A percentile compares a stretch with the other conserved stretches of the same genome.
Evolutionary conservation across 2,797 vertebrate species (phyloP).

Genomic region (Danio jaintianensis): DNA sequence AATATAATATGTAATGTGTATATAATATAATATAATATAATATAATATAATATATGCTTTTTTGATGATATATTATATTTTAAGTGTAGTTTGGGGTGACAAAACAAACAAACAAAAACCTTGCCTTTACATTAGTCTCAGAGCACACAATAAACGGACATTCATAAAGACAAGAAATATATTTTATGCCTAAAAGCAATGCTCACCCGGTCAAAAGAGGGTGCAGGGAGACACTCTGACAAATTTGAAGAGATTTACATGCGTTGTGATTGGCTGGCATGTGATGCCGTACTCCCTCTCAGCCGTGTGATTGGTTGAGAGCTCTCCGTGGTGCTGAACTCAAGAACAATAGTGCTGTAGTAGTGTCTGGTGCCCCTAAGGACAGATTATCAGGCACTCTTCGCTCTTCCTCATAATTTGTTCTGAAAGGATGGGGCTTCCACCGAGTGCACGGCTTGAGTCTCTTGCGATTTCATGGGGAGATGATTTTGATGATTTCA

Average conservation of each 20-base stretch:
- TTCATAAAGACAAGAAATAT: not conserved
- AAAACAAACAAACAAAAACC: not conserved
- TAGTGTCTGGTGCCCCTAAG: slow-evolving; percentile 49
- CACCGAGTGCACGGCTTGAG: slow-evolving; percentile 25
- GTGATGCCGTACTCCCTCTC: not conserved
- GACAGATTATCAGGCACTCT: slow-evolving; percentile 45
- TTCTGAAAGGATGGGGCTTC: slow-evolving; percentile 49
- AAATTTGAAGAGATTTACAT: not conserved
- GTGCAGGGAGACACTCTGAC: not conserved
- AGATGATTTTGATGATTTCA: slow-evolving; percentile 52
- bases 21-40: too few species aligned
- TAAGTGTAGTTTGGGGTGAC: too few species aligned
- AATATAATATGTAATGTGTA: too few species aligned
- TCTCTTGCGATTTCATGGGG: slow-evolving; percentile 46
- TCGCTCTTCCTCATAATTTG: slow-evolving; percentile 49
- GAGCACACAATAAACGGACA: not conserved
- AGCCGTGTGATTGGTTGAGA: slow-evolving; percentile 1
- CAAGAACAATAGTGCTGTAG: slow-evolving; percentile 19
- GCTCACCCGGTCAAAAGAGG: not conserved
- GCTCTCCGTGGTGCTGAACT: slow-evolving; percentile 42
- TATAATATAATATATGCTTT: too few species aligned
- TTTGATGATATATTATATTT: too few species aligned
- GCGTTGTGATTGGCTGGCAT: slow-evolving; percentile 16
- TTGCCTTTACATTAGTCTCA: not conserved
- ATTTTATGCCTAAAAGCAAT: slow-evolving; percentile 11